Base-by-base conservation (phyloP, 2,888 invertebrate genomes). In the Drosophila affinis region DNA sequence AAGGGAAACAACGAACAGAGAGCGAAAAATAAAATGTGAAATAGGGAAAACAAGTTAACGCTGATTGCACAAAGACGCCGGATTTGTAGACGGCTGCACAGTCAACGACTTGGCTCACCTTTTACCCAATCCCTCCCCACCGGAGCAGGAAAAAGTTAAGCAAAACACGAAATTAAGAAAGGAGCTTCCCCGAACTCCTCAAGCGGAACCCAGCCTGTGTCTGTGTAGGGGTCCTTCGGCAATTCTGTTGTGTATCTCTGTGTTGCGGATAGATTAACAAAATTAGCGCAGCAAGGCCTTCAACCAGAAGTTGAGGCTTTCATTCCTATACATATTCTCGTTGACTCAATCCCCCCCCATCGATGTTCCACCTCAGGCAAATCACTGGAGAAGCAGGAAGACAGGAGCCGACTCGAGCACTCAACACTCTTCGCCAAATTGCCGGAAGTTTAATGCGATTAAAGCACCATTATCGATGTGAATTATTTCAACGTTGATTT, bases 361-460 rank as follows among this genome's bases (percentile, higher is more conserved):
- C 29, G 29, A 46, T 10, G 62, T 63, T 44, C 68, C 59, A 69
- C 83, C 69, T 34, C 57, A 65, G 78, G 81, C 83, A 86, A 82
- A 83, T 82, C 83, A 86, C 51, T 55, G 57, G 51, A 51, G 52
- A 34, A 71, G 56, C 56, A 62, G 71, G 71, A 71, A 72, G 72
- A 64, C 47, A 47, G 58, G 48, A 55, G 56, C 70, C 70, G 39
- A 32, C 64, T 55, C 57, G 54, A 75, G 67, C 72, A 64, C 74
- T 87, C 83, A 83, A 76, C 85, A 80, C 85, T 85, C 82, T 71
- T 73, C 75, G 72, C 72, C 70, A 81, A 88, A 88, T 86, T 83
- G 88, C 86, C 88, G 86, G 88, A 86, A 86, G 86, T 86, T 81
- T 86, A 69, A 68, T 78, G 79, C 86, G 86, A 86, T 86, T 86